phyloP scores from a whole-genome alignment of 2,888 invertebrate genomes.

The Anthophora plumipes region DNA sequence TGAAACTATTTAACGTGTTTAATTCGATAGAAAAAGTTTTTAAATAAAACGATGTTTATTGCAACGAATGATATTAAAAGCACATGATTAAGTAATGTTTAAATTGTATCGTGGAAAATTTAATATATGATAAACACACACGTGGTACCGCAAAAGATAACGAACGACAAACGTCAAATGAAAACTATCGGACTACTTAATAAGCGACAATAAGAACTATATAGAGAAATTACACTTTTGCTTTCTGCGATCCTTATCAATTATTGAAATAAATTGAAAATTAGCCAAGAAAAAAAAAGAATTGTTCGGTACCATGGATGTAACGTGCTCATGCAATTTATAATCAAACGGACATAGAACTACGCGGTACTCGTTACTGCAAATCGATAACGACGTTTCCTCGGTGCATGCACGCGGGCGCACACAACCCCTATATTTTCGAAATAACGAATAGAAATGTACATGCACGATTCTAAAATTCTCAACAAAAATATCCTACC shows the following conservation, averaged over 20 bases:
- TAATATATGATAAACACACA: background rate
- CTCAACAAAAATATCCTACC: conserved; percentile 45
- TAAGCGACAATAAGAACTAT: background rate
- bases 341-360: conserved; percentile 23
- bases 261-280: background rate
- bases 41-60: background rate
- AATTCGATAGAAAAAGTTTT: background rate
- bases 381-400: conserved; percentile 48
- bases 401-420: conserved; percentile 1
- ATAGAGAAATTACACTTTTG: background rate
- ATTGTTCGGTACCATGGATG: background rate
- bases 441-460: background rate
- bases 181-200: background rate
- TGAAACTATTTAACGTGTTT: background rate
- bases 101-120: background rate
- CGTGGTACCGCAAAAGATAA: background rate
- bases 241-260: background rate
- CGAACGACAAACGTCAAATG: background rate
- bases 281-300: background rate
- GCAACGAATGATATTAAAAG: background rate
- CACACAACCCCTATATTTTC: background rate
- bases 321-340: background rate
- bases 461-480: background rate
- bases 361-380: conserved; percentile 22
- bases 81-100: background rate